These are phyloP conservation scores for Drosophila mimetica DNA, from an alignment of 2,888 invertebrate species.

Conservation along the genomic window DNA sequence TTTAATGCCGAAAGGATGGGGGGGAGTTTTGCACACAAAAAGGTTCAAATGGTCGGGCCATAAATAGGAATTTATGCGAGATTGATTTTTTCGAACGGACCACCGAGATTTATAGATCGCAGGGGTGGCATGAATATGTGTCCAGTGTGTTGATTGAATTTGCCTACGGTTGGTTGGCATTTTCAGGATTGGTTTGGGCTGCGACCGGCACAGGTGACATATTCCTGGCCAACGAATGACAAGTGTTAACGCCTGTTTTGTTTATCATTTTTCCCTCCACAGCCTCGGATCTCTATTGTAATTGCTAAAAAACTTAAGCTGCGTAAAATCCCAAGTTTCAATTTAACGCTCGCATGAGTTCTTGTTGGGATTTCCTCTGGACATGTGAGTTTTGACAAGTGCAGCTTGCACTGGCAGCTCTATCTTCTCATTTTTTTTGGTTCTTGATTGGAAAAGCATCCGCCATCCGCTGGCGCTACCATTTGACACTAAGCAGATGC, in stretches of 20 bases:
- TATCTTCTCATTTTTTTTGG: slow-evolving; percentile 62
- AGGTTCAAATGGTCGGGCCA: slow-evolving; percentile 82
- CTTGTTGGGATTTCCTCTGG: slow-evolving; percentile 41
- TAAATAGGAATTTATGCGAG: slow-evolving; percentile 83
- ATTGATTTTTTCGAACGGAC: slow-evolving; percentile 54
- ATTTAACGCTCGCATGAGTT: slow-evolving; percentile 84
- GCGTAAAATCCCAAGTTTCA: slow-evolving; percentile 84
- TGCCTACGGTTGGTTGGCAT: slow-evolving; percentile 25
- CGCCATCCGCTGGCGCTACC: slow-evolving; percentile 57
- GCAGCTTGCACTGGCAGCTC: slow-evolving; percentile 66
- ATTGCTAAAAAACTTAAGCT: slow-evolving; percentile 84
- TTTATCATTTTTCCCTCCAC: slow-evolving; percentile 33
- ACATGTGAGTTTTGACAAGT: slow-evolving; percentile 49
- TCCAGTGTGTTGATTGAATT: slow-evolving; percentile 68
- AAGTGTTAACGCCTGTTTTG: slow-evolving; percentile 71
- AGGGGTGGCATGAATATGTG: slow-evolving; percentile 5
- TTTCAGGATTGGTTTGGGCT: neutral
- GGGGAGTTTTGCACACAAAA: slow-evolving; percentile 65
- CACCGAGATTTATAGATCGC: slow-evolving; percentile 68
- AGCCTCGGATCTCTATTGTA: slow-evolving; percentile 45
- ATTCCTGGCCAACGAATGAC: slow-evolving; percentile 66
- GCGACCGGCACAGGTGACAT: slow-evolving; percentile 66
- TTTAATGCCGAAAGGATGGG: neutral
- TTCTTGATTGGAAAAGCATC: slow-evolving; percentile 37
- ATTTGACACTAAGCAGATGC: slow-evolving; percentile 74